Base-by-base conservation (phyloP, 1,140 invertebrate species). In the Antheraea mylitta region DNA sequence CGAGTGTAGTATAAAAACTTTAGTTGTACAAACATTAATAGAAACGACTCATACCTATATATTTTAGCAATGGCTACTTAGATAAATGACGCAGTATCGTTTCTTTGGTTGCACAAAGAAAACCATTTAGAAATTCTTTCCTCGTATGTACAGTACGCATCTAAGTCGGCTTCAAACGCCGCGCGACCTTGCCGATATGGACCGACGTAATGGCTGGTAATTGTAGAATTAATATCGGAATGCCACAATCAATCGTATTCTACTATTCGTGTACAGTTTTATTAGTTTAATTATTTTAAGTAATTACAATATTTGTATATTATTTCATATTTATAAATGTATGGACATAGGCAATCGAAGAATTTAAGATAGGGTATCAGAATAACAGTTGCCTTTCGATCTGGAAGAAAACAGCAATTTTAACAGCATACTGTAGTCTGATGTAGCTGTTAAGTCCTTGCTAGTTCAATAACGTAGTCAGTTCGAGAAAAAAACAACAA, bases 121-220 rank as follows among this genome's bases (percentile, higher is more conserved):
- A 59, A 66, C 45, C 45, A 73, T 76, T 80, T 78, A 82, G 67
- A 71, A 75, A 79, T 85, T 85, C 76, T 83, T 76, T 81, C 75
- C 80, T 82, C 80, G 78, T 82, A 73, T 79, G 78, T 80, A 83
- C 74, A 69, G 64, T 70, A 78, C 74, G 76, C 78, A 78, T 80
- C 70, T 79, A 78, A 75, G 38, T 11, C 80, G 82, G 79, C 80
- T 83, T 83, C 82, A 87, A 79, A 84, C 81, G 75, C 71, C 66
- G 75, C 36, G n/a, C 79, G 82, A 72, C 84, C 86, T 88, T 86
- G 86, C 72, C 61, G 74, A 78, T 83, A 84, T 80, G 77, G 77
- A 78, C 77, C 81, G 78, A 77, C 77, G 81, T 87, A 85, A 85
- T 87, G 74, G 71, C 67, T 73, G 71, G 85, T 87, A 86, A 86